A percentile compares a stretch with the other conserved stretches of the same genome.
Evolutionary conservation across 2,113 vertebrate species (phyloP).

Genomic region (Aythya baeri): DNA sequence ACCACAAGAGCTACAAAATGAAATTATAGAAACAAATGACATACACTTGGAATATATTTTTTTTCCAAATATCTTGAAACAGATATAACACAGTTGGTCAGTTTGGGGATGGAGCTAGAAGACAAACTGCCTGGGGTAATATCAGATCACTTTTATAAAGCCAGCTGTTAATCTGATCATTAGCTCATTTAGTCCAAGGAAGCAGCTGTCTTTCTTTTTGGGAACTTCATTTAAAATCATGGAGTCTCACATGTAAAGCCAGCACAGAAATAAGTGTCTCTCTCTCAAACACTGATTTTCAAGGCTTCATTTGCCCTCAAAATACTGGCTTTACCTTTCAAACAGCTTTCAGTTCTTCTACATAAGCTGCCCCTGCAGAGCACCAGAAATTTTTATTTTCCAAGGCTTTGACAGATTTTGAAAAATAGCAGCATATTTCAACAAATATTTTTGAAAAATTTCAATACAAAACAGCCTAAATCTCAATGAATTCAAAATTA

Average conservation of each 20-base stretch:
- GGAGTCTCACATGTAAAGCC: background rate
- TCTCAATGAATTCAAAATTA: background rate
- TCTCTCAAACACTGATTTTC: background rate
- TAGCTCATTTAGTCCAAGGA: constrained; percentile 1
- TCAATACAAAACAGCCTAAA: background rate
- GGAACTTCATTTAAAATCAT: constrained; percentile 22
- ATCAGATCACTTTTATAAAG: background rate
- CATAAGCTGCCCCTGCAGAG: background rate
- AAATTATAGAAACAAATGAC: background rate
- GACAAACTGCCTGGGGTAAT: background rate
- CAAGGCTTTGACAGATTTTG: background rate
- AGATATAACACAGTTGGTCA: background rate
- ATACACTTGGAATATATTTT: background rate
- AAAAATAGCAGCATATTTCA: background rate
- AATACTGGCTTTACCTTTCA: constrained; percentile 6
- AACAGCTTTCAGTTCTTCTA: background rate
- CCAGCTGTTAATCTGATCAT: constrained; percentile 23
- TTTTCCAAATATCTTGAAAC: background rate
- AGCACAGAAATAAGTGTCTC: background rate
- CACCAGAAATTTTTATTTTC: background rate
- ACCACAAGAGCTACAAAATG: background rate
- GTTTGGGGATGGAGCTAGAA: background rate
- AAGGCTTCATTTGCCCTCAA: background rate
- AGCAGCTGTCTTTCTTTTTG: constrained; percentile 21
- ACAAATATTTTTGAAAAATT: background rate